Evolutionary conservation across 1,140 invertebrate species (phyloP), one percentile per base, ranked within the genome.

Genomic region (Drosophila carrolli): DNA sequence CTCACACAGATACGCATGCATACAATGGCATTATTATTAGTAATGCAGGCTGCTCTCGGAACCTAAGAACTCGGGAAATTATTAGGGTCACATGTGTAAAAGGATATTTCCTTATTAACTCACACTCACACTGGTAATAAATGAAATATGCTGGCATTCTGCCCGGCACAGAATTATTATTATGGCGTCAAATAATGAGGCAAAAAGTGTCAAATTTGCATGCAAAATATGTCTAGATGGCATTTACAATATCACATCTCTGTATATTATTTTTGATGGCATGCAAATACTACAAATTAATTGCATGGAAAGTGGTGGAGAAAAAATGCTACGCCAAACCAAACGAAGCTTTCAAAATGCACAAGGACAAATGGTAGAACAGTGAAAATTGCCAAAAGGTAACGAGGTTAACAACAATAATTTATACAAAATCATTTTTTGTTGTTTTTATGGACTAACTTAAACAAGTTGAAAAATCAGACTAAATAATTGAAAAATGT

Each of bases 31-130:
- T 77, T 83, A 89, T 88, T 89, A 88, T 88, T 89, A 83, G 84
- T 88, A 88, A 88, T 89, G 84, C 83, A 89, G 81, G 57, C 65
- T 48, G 65, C 65, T 68, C 70, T 83, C 77, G 57, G 61, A 63
- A 56, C 68, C 67, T 65, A 81, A 82, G 80, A 90, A 84, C 81
- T 89, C 38, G 65, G 56, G 60, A 90, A 83, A 81, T 78, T 83
- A 90, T 90, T 90, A 86, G 88, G 86, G 86, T 90, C 86, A 86
- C 79, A 86, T 86, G 66, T 89, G 84, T 86, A 91, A 90, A 90
- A 86, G 79, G 82, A 90, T 90, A 90, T 90, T 90, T 90, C 88
- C 86, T 90, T 90, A 90, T 90, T 90, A 90, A 81, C 75, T 66
- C 70, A 51, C 58, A 73, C 59, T 50, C 19, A 65, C 46, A 60